Evolutionary conservation across 2,888 invertebrate species (phyloP), one percentile per base, ranked within the genome.

Genomic region (Drosophila meridionalis): DNA sequence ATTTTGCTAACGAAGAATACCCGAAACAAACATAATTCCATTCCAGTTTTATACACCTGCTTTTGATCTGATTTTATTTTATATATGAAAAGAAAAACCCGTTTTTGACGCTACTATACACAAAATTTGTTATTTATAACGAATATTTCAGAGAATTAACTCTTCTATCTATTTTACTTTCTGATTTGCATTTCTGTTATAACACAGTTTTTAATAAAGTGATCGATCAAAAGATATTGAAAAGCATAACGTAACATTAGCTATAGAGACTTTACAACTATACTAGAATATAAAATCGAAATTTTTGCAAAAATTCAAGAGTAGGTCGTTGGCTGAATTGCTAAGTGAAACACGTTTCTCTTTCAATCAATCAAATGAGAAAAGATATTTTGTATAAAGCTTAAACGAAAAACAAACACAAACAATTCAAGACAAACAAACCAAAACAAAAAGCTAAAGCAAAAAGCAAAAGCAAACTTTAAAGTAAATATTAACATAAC

Each of bases 161-260:
- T 50, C 32, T n/a, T 32, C 50, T 9, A 9, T 32, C 32, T 50
- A 8, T n/a, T 32, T 50, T 32, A 32, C 32, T 4, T 32, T 50
- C 2, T 52, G 50, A 52, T 52, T 52, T 52, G 50, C 52, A 36
- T 50, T 77, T 61, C 38, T 60, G 60, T 70, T 59, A 74, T 14
- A 47, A 59, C 50, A 59, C 30, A 61, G 70, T 71, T 78, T 76
- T 69, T 63, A 69, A 73, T 76, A 75, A 84, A 75, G 85, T 87
- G 89, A 81, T 88, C 78, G 82, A 87, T 88, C 77, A 88, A 82
- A 82, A 73, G 32, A 70, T 83, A 86, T 73, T 80, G 80, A 79
- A 73, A 86, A 80, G 61, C 69, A 80, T 73, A 80, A 80, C 70
- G 70, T 79, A 80, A 79, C 50, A 79, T 59, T 76, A 73, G 69